A percentile compares a stretch with the other conserved stretches of the same genome.
phyloP scores from a whole-genome alignment of 2,113 vertebrate species.

The zebrafish (Danio rerio) region DNA sequence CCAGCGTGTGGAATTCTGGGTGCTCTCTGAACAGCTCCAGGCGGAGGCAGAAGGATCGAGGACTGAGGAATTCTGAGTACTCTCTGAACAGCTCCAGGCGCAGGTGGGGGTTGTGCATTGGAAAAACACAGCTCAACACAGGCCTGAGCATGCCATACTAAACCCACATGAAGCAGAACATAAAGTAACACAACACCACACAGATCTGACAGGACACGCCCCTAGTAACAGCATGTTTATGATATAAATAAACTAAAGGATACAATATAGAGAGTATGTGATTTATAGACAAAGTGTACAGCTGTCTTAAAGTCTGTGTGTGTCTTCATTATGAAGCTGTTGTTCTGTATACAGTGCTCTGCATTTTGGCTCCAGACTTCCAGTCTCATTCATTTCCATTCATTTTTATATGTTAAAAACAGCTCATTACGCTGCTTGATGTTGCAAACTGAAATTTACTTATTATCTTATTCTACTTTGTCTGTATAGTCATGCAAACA shows the following conservation, averaged over 20 bases:
- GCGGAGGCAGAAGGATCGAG: background rate
- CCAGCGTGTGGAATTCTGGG: background rate
- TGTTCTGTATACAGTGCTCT: background rate
- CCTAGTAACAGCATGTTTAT: constrained; percentile 27
- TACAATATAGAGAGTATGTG: background rate
- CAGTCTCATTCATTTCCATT: too few species aligned
- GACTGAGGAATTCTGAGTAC: background rate
- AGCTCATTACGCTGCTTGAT: too few species aligned
- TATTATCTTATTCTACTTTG: too few species aligned
- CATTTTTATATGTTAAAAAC: too few species aligned
- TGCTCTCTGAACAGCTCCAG: background rate
- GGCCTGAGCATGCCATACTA: constrained; percentile 1
- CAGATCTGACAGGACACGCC: background rate
- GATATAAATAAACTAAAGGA: constrained; percentile 14
- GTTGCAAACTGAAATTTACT: too few species aligned
- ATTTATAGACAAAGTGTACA: background rate
- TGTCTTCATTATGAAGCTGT: background rate
- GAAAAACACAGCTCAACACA: constrained; percentile 9
- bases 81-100: background rate
- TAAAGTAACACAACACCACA: constrained; percentile 20
- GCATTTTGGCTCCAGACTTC: too few species aligned
- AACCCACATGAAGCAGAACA: background rate
- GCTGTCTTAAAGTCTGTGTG: background rate
- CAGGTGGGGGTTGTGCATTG: constrained; percentile 13
- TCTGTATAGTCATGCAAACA: too few species aligned